Evolutionary conservation across 2,888 invertebrate species (phyloP).

Genomic region (Euplexia lucipara): DNA sequence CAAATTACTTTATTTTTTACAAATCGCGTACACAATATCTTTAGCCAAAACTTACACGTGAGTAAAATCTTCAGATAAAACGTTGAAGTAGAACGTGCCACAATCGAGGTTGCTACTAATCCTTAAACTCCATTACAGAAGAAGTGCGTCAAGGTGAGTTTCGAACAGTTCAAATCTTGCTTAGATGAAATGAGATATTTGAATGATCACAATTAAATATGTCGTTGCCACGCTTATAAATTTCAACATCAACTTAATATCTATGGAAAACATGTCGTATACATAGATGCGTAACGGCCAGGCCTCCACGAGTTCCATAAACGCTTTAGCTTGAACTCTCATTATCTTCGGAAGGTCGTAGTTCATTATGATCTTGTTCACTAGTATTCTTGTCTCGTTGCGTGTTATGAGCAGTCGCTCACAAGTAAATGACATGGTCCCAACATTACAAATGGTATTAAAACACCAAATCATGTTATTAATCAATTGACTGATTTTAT

Average conservation of each 20-base stretch:
- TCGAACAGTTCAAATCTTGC: neutral
- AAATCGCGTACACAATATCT: neutral
- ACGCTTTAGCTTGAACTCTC: slow-evolving; percentile 80
- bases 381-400: slow-evolving; percentile 72
- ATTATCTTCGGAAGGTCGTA: slow-evolving; percentile 76
- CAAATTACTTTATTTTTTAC: slow-evolving; percentile 9
- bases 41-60: slow-evolving; percentile 8
- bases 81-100: neutral
- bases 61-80: neutral
- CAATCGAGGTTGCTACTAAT: neutral
- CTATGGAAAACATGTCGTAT: slow-evolving; percentile 82
- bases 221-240: slow-evolving; percentile 83
- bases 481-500: slow-evolving; percentile 57
- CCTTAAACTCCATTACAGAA: too few relatives aligned
- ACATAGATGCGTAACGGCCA: slow-evolving; percentile 76
- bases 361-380: slow-evolving; percentile 81
- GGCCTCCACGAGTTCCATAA: slow-evolving; percentile 78
- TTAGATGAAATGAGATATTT: slow-evolving; percentile 77
- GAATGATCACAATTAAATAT: slow-evolving; percentile 83
- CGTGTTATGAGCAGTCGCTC: slow-evolving; percentile 72
- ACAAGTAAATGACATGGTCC: slow-evolving; percentile 74
- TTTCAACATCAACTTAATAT: slow-evolving; percentile 80
- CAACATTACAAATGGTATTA: slow-evolving; percentile 70
- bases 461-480: slow-evolving; percentile 73
- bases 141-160: neutral